Evolutionary conservation across 2,797 vertebrate genomes (phyloP).

Genomic region (Rhynchotus rufescens): DNA sequence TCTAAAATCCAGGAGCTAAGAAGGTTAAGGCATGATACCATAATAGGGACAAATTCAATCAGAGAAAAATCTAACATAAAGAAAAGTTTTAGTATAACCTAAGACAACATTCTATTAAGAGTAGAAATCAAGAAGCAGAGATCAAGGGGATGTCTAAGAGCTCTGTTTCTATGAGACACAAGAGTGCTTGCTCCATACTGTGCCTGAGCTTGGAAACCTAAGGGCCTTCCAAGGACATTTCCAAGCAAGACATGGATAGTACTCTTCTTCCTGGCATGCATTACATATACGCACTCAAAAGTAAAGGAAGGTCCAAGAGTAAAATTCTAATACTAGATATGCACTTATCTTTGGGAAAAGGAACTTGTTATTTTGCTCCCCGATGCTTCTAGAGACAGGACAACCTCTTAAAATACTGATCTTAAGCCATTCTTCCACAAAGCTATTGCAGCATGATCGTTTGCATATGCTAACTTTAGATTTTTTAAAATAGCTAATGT

Average conservation of each 20-base stretch:
- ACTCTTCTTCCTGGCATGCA: not conserved
- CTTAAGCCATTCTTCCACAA: not conserved
- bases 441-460: not conserved
- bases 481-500: not conserved
- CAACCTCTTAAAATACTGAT: not conserved
- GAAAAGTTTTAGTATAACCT: not conserved
- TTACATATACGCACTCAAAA: not conserved
- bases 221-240: not conserved
- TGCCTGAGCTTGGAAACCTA: not conserved
- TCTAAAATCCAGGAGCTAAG: not conserved
- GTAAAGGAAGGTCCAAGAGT: not conserved
- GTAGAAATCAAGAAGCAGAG: not conserved
- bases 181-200: not conserved
- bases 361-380: not conserved
- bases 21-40: not conserved
- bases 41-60: not conserved
- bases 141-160: not conserved
- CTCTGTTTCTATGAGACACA: not conserved
- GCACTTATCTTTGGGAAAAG: not conserved
- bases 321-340: not conserved
- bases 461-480: not conserved
- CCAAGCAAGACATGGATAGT: not conserved
- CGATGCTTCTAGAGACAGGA: not conserved
- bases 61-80: not conserved
- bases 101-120: not conserved